phyloP scores from a whole-genome alignment of 2,888 invertebrate genomes.

The Agrochola circellaris region DNA sequence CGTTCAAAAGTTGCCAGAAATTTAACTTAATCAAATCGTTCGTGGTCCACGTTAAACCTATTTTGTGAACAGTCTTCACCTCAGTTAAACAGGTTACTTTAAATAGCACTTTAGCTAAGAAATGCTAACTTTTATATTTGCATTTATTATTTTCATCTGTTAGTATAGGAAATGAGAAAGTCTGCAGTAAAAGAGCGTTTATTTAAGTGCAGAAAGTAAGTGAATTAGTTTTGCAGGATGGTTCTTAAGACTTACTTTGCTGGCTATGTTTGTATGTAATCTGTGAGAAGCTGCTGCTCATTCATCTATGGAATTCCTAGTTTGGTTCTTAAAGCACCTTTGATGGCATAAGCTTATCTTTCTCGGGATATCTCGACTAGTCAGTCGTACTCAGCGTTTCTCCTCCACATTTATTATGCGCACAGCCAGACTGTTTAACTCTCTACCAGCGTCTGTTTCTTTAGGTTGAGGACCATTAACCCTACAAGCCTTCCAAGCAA shows the following conservation, averaged over 20 bases:
- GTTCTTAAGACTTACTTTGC: slow-evolving; percentile 21
- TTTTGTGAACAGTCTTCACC: slow-evolving; percentile 84
- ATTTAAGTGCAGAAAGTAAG: slow-evolving; percentile 32
- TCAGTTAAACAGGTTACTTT: slow-evolving; percentile 82
- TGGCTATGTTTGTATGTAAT: slow-evolving; percentile 6
- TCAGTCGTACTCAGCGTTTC: too few relatives aligned
- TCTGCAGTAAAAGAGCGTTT: slow-evolving; percentile 39
- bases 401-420: too few relatives aligned
- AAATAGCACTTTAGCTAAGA: slow-evolving; percentile 79
- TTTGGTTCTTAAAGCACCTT: background rate
- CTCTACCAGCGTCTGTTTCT: too few relatives aligned
- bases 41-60: slow-evolving; percentile 85
- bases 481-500: too few relatives aligned
- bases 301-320: background rate
- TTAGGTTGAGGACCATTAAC: too few relatives aligned
- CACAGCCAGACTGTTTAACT: too few relatives aligned
- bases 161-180: slow-evolving; percentile 47
- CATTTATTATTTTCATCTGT: slow-evolving; percentile 72
- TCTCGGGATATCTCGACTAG: background rate
- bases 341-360: background rate
- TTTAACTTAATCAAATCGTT: slow-evolving; percentile 86
- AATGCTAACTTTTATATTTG: slow-evolving; percentile 81
- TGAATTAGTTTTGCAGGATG: slow-evolving; percentile 29
- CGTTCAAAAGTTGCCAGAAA: slow-evolving; percentile 85
- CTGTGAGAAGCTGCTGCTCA: background rate